phyloP scores from a whole-genome alignment of 2,113 vertebrate genomes.

The Myodes glareolus region DNA sequence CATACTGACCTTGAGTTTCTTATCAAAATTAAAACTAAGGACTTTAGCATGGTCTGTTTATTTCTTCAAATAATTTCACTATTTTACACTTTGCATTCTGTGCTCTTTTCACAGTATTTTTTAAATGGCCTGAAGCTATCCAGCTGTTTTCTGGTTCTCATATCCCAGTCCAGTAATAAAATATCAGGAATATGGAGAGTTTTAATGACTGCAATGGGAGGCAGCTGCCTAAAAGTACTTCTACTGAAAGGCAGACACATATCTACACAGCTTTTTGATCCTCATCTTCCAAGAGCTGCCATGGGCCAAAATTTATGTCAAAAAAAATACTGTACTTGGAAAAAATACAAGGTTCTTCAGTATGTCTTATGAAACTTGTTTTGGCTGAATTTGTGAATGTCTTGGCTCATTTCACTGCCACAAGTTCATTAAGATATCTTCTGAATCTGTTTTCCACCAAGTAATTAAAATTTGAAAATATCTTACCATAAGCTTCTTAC shows the following conservation, averaged over 20 bases:
- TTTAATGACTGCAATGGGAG: neutral
- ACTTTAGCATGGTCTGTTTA: neutral
- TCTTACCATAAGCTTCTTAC: neutral
- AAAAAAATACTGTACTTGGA: neutral
- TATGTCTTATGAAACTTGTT: neutral
- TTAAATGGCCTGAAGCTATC: neutral
- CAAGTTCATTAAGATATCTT: neutral
- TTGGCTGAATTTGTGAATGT: neutral
- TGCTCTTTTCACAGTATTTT: neutral
- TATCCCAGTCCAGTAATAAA: constrained; percentile 8
- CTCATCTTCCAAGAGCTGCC: neutral
- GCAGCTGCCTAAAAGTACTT: neutral
- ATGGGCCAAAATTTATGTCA: neutral
- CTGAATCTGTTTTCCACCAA: neutral
- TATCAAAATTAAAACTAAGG: neutral
- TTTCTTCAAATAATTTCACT: neutral
- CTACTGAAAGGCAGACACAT: neutral
- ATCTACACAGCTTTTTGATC: neutral
- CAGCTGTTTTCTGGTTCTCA: neutral
- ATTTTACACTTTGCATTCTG: neutral
- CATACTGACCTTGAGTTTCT: neutral
- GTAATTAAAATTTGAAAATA: neutral
- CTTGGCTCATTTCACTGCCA: neutral
- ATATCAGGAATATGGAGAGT: neutral
- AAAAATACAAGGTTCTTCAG: neutral